These are phyloP conservation scores for Embidobia sp. DNA, from an alignment of 2,888 invertebrate species.

Conservation along the genomic window DNA sequence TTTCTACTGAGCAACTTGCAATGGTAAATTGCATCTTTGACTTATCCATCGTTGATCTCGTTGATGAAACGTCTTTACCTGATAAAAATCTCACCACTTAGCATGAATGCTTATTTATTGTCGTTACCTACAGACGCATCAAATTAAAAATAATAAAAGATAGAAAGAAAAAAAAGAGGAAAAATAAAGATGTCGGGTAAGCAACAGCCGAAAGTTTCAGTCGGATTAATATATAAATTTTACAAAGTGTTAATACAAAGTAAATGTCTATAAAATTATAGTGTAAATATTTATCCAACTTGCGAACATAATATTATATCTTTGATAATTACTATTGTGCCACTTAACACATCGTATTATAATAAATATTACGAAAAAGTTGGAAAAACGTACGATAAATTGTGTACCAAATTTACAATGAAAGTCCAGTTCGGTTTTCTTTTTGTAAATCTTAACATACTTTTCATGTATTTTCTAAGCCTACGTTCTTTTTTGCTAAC, in stretches of 20 bases:
- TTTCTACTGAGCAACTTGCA: conserved; percentile 16
- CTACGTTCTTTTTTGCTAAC: too few relatives aligned
- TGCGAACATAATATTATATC: conserved; percentile 48
- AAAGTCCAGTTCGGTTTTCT: conserved; percentile 26
- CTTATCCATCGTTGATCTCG: conserved; percentile 38
- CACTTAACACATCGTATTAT: conserved; percentile 46
- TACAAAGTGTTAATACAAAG: conserved; percentile 57
- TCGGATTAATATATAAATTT: conserved; percentile 48
- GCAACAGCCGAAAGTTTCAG: conserved; percentile 32
- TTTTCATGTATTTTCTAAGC: too few relatives aligned
- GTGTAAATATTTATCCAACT: conserved; percentile 60
- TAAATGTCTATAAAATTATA: conserved; percentile 33
- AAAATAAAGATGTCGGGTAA: conserved; percentile 22
- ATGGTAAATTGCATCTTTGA: conserved; percentile 6
- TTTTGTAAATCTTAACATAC: neutral
- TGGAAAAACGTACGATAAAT: neutral
- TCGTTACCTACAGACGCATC: conserved; percentile 26
- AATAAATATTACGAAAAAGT: conserved; percentile 36
- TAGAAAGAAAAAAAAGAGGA: too few relatives aligned
- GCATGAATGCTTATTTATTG: conserved; percentile 46
- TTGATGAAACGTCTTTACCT: conserved; percentile 43
- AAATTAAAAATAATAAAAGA: too few relatives aligned
- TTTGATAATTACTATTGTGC: conserved; percentile 61
- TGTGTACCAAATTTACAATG: conserved; percentile 29
- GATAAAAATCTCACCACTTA: conserved; percentile 28